Conservation (phyloP, 2,888 invertebrate species). For the Sesia apiformis region DNA sequence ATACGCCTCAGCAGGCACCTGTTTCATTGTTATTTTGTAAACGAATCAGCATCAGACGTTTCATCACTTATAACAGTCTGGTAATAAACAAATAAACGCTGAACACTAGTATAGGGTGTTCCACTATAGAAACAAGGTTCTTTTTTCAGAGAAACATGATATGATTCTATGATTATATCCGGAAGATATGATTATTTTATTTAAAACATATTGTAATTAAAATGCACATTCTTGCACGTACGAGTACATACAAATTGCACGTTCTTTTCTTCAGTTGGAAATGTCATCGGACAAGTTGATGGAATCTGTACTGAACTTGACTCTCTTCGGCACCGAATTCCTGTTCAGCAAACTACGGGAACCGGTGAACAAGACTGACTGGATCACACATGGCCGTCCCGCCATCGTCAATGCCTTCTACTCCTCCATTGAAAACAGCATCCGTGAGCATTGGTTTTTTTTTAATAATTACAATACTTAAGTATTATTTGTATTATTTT, state of each 20-base stretch:
- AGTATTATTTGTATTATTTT: too few relatives aligned
- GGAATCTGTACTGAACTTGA: constrained; percentile 84
- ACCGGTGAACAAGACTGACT: constrained; percentile 89
- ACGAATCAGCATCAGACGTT: too few relatives aligned
- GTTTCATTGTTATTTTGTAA: too few relatives aligned
- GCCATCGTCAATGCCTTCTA: constrained; percentile 92
- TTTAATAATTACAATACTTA: not conserved
- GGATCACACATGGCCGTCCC: constrained; percentile 88
- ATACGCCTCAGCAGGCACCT: too few relatives aligned
- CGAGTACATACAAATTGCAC: not conserved
- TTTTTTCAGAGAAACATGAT: too few relatives aligned
- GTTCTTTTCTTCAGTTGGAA: constrained; percentile 69
- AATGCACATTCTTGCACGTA: not conserved
- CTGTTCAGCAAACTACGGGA: constrained; percentile 84
- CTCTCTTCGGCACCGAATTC: constrained; percentile 86
- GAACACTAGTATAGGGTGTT: too few relatives aligned
- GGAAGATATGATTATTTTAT: not conserved
- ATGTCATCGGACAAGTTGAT: constrained; percentile 81
- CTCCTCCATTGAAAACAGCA: constrained; percentile 89
- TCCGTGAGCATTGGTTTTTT: constrained; percentile 77
- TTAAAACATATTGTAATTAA: not conserved
- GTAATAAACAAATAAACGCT: too few relatives aligned
- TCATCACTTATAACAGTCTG: too few relatives aligned
- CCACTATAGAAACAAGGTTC: too few relatives aligned
- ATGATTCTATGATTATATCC: too few relatives aligned